phyloP scores from a whole-genome alignment of 2,888 invertebrate species.

The Hyposoter didymator region DNA sequence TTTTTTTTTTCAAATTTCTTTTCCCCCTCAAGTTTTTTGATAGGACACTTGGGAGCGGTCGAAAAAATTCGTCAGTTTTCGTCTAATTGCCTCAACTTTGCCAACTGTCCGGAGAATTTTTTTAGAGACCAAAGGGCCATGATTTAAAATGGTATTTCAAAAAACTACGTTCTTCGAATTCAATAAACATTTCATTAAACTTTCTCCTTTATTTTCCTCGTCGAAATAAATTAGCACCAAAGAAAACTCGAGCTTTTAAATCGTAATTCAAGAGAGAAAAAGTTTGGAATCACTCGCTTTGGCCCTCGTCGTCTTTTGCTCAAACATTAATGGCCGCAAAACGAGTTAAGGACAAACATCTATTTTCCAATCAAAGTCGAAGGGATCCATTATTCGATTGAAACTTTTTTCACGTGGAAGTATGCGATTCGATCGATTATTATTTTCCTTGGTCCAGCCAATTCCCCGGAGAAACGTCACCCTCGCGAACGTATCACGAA shows the following conservation, averaged over 20 bases:
- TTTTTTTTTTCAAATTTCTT: background rate
- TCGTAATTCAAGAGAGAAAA: background rate
- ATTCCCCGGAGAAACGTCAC: background rate
- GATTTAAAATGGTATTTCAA: background rate
- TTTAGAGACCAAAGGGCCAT: background rate
- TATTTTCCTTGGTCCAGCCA: background rate
- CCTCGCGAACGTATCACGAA: background rate
- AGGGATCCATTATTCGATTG: background rate
- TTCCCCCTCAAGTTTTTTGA: background rate
- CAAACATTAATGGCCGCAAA: background rate
- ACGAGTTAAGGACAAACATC: background rate
- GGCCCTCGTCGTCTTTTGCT: background rate
- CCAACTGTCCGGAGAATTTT: background rate
- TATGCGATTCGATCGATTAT: constrained; percentile 8
- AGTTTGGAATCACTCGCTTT: background rate
- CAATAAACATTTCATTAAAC: too few species aligned
- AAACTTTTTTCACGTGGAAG: background rate
- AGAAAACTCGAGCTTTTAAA: background rate
- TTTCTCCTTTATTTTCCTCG: too few species aligned
- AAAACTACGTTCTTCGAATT: too few species aligned
- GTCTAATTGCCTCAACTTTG: background rate
- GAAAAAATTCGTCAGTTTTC: background rate
- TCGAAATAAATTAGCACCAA: background rate
- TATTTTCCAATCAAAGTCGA: constrained; percentile 13
- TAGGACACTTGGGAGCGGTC: background rate